Conservation (phyloP, 2,888 invertebrate genomes). For the Heteromyza rotundicornis region DNA sequence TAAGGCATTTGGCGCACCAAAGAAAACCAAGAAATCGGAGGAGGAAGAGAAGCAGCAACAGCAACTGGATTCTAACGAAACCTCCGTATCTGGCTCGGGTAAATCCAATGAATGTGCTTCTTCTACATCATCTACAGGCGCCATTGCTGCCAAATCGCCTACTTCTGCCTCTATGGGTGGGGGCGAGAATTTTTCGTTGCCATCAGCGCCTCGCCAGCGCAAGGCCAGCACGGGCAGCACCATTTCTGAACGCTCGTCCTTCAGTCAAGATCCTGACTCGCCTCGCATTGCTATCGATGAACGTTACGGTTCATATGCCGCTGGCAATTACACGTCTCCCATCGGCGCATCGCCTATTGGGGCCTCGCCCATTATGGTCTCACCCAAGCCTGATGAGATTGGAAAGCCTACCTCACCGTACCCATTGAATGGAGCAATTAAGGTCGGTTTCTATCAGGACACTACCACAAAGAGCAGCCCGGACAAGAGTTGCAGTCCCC, state of each 20-base stretch:
- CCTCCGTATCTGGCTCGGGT: constrained; percentile 19
- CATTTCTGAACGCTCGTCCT: constrained; percentile 78
- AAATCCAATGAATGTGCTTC: constrained; percentile 29
- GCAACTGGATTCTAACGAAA: constrained; percentile 22
- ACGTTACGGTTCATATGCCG: constrained; percentile 69
- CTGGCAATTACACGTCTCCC: constrained; percentile 76
- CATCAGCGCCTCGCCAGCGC: constrained; percentile 66
- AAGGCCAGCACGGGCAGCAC: constrained; percentile 81
- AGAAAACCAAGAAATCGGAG: constrained; percentile 72
- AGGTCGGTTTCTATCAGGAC: constrained; percentile 90
- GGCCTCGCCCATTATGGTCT: constrained; percentile 75
- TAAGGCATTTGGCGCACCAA: constrained; percentile 88
- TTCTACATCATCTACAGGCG: constrained; percentile 24
- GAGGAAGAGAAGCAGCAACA: constrained; percentile 62
- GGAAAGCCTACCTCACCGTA: constrained; percentile 71
- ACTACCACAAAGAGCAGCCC: constrained; percentile 84
- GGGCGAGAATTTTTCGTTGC: constrained; percentile 55
- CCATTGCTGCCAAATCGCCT: constrained; percentile 45
- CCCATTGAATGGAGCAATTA: constrained; percentile 81
- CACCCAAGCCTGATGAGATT: constrained; percentile 71
- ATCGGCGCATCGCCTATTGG: constrained; percentile 66
- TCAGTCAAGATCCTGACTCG: constrained; percentile 78
- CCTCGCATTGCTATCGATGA: constrained; percentile 71
- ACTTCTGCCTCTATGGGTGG: constrained; percentile 31
- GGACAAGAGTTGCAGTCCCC: constrained; percentile 82